A percentile compares a stretch with the other conserved stretches of the same genome.
These are phyloP conservation scores for Drosophila pseudotakahashii DNA, from an alignment of 2,888 invertebrate genomes.

Conservation along the genomic window DNA sequence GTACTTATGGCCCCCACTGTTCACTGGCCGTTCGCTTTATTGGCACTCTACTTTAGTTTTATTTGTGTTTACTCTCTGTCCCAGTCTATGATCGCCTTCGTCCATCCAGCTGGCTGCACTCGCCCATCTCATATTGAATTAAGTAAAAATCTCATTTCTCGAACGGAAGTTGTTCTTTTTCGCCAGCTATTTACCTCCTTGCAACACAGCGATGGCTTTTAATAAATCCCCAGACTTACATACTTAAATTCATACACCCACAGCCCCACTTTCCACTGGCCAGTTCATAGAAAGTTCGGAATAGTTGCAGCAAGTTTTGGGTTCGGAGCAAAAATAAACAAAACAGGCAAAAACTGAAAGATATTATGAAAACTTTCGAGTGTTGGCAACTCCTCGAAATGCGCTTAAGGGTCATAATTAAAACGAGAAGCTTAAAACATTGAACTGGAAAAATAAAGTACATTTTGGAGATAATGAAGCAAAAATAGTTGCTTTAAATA, in stretches of 20 bases:
- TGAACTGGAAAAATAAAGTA: constrained; percentile 4
- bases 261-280: not conserved
- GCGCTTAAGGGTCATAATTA: constrained; percentile 47
- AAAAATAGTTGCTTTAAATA: not conserved
- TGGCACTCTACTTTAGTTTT: constrained; percentile 65
- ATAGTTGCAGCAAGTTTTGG: constrained; percentile 37
- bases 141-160: constrained; percentile 56
- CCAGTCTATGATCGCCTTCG: not conserved
- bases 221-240: constrained; percentile 20
- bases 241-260: constrained; percentile 8
- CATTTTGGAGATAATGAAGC: not conserved
- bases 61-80: constrained; percentile 46
- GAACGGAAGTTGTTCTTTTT: constrained; percentile 32
- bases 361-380: constrained; percentile 43
- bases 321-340: constrained; percentile 23
- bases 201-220: not conserved
- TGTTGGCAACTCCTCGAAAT: constrained; percentile 37
- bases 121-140: constrained; percentile 63
- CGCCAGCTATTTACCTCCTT: not conserved
- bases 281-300: constrained; percentile 30
- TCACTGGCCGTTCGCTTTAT: constrained; percentile 55
- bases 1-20: constrained; percentile 22
- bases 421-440: constrained; percentile 30
- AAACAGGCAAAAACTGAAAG: constrained; percentile 14
- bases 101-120: constrained; percentile 56